Conservation (phyloP, 2,888 invertebrate species). For the Diarsia rubi region DNA sequence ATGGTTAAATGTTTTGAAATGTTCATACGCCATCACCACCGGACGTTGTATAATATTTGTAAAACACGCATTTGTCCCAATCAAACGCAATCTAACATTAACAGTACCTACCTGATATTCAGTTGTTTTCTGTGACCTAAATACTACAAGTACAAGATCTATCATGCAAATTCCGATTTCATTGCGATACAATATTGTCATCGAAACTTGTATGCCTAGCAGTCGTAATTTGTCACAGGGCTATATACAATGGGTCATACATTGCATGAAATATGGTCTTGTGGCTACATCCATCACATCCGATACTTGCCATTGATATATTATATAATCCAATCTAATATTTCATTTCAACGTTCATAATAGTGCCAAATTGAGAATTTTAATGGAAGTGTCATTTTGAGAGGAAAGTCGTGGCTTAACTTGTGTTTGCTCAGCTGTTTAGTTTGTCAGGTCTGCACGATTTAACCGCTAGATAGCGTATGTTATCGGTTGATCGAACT, state of each 20-base stretch:
- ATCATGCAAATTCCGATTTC: slow-evolving; percentile 70
- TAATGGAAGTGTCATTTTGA: slow-evolving; percentile 48
- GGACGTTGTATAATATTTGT: slow-evolving; percentile 29
- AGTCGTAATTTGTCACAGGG: slow-evolving; percentile 79
- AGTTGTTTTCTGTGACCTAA: slow-evolving; percentile 57
- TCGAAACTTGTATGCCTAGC: slow-evolving; percentile 68
- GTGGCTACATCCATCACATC: slow-evolving; percentile 72
- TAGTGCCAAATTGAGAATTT: slow-evolving; percentile 50
- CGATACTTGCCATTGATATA: slow-evolving; percentile 62
- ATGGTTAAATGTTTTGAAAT: slow-evolving; percentile 15
- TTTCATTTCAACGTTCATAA: slow-evolving; percentile 60
- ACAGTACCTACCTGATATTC: slow-evolving; percentile 48
- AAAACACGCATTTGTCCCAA: slow-evolving; percentile 34
- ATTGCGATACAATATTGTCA: slow-evolving; percentile 71
- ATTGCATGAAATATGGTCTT: slow-evolving; percentile 79
- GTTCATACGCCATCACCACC: slow-evolving; percentile 3
- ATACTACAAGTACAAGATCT: slow-evolving; percentile 59
- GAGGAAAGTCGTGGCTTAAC: slow-evolving; percentile 16
- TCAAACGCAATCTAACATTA: slow-evolving; percentile 36
- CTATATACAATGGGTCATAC: slow-evolving; percentile 81
- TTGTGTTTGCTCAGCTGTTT: slow-evolving; percentile 23
- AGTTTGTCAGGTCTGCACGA: neutral
- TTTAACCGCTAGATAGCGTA: slow-evolving; percentile 3
- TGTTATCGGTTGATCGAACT: neutral
- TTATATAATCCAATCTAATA: slow-evolving; percentile 62